Base-by-base conservation (phyloP, 2,113 vertebrate genomes). In the Pollachius pollachius region DNA sequence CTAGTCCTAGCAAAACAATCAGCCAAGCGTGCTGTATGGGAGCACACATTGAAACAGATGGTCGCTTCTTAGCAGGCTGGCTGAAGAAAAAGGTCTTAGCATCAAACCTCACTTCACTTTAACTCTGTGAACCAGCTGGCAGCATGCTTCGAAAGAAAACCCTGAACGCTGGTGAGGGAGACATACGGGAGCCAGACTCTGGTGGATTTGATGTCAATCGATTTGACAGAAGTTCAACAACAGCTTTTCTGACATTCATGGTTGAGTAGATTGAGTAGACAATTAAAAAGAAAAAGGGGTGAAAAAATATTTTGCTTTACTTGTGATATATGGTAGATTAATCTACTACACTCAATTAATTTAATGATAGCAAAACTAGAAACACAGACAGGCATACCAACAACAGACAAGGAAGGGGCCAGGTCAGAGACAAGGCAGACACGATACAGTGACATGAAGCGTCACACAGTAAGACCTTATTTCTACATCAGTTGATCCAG, bases 21-120 rank as follows among this genome's bases (percentile, higher is more conserved):
- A 57, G 65, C 54, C 74, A 57, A 79, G 52, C 64, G 74, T 65
- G 73, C 69, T 79, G 68, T 15, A 81, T 72, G 64, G 74, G 73
- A 80, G 68, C 67, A 79, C 72, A 84, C 81, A 81, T 68, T 52
- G 78, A 81, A 70, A 84, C 78, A 87, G 82, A 84, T 87, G 83
- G 75, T 70, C 69, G 83, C 77, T 87, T 87, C 79, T 75, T 75
- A 74, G 59, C 66, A 72, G 69, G 72, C 74, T 15, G 59, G 68
- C 70, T 60, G 80, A 80, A 73, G 73, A 89, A 82, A 77, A 69
- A 72, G 52, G 73, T 83, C 72, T 79, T 83, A 84, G 84, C 76
- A 82, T 85, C 83, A 81, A 87, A 81, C 79, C 78, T 81, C 75
- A 71, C 82, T 81, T 34, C 30, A 80, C 73, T 87, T 84, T 85